A percentile compares a stretch with the other conserved stretches of the same genome.
Evolutionary conservation across 2,797 vertebrate species (phyloP).

Genomic region (Menidia menidia): DNA sequence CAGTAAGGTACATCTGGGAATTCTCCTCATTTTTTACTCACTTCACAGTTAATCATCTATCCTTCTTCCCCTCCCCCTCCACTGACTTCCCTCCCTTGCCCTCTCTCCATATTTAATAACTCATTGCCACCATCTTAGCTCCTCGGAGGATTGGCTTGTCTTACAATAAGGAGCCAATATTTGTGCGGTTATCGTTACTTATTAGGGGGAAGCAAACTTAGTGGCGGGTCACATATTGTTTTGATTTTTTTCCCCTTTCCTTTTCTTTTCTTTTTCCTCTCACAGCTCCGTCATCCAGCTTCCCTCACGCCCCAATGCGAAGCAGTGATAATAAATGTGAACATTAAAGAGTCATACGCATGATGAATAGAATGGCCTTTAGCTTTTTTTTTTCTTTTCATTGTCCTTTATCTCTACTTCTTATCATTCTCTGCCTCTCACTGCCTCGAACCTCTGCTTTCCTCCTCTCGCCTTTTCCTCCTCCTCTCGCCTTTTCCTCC

Average conservation of each 20-base stretch:
- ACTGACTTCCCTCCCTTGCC: slow-evolving; percentile 53
- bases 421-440: slow-evolving; percentile 37
- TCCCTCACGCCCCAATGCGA: slow-evolving; percentile 69
- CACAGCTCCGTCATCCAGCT: slow-evolving; percentile 50
- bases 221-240: slow-evolving; percentile 39
- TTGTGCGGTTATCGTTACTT: slow-evolving; percentile 76
- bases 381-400: slow-evolving; percentile 67
- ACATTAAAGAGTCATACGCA: slow-evolving; percentile 76
- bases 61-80: slow-evolving; percentile 66
- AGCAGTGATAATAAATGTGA: slow-evolving; percentile 76
- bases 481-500: slow-evolving; percentile 5
- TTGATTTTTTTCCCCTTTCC: slow-evolving; percentile 33
- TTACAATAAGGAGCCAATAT: slow-evolving; percentile 77
- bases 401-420: slow-evolving; percentile 63
- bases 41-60: slow-evolving; percentile 80
- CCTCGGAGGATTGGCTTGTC: slow-evolving; percentile 70
- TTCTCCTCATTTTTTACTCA: slow-evolving; percentile 78
- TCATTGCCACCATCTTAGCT: slow-evolving; percentile 74
- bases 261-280: slow-evolving; percentile 17
- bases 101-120: slow-evolving; percentile 82
- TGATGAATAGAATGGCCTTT: slow-evolving; percentile 81
- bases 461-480: slow-evolving; percentile 17
- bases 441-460: slow-evolving; percentile 27
- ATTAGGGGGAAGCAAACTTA: slow-evolving; percentile 45
- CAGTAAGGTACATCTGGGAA: slow-evolving; percentile 76